Conservation (phyloP, 2,888 invertebrate genomes). For the Lepidocyrtinus sp. region DNA sequence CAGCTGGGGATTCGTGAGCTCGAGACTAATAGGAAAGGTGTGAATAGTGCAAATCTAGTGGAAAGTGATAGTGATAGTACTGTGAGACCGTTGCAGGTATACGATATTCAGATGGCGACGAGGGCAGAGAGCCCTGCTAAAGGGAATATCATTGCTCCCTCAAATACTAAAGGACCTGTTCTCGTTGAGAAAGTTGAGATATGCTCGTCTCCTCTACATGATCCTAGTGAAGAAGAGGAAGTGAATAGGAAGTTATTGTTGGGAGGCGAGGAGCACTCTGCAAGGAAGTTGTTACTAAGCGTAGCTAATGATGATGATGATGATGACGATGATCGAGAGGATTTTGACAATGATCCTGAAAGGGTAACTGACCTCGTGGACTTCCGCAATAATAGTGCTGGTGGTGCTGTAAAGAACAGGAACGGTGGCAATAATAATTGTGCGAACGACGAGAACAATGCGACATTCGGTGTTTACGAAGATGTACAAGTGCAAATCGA, state of each 20-base stretch:
- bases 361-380: slow-evolving; percentile 59
- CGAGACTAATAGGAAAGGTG: background rate
- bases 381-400: slow-evolving; percentile 45
- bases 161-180: slow-evolving; percentile 50
- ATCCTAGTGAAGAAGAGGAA: slow-evolving; percentile 53
- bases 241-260: slow-evolving; percentile 26
- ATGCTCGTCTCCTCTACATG: slow-evolving; percentile 62
- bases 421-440: slow-evolving; percentile 8
- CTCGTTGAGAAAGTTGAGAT: slow-evolving; percentile 67
- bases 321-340: slow-evolving; percentile 33
- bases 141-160: no score
- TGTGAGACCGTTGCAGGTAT: slow-evolving; percentile 63
- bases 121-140: slow-evolving; percentile 53
- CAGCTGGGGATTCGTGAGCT: slow-evolving; percentile 43
- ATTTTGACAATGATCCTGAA: slow-evolving; percentile 54
- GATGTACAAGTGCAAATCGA: slow-evolving; percentile 65
- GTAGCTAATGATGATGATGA: slow-evolving; percentile 20
- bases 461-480: slow-evolving; percentile 61
- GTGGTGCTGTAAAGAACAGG: background rate
- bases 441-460: slow-evolving; percentile 44
- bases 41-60: slow-evolving; percentile 47
- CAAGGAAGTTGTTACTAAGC: slow-evolving; percentile 47
- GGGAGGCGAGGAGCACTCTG: slow-evolving; percentile 37
- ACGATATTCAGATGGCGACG: slow-evolving; percentile 54
- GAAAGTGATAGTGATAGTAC: slow-evolving; percentile 45